Evolutionary conservation across 2,888 invertebrate species (phyloP), one percentile per base, ranked within the genome.

Genomic region (Celastrina argiolus): DNA sequence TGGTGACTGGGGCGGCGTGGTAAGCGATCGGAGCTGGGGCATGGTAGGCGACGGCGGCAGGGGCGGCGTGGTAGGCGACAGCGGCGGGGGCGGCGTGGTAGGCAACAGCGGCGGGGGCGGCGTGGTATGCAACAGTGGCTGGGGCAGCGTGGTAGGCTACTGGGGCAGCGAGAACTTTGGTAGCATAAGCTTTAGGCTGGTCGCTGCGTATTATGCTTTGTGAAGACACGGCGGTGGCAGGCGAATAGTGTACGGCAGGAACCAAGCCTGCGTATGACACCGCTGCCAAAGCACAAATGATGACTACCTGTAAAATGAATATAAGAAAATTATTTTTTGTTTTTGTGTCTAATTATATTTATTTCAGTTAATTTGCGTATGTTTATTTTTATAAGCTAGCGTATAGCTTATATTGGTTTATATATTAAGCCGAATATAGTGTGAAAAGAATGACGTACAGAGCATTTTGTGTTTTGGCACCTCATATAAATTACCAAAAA

Each of bases 181-280:
- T 74, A 31, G 69, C 72, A 16, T 82, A 22, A 5, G 75, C 68
- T 7, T 67, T 80, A 75, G 67, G 81, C 79, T 77, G 81, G 78
- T 82, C 84, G 72, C 80, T 81, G 66, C 84, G 81, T 36, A 84
- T 78, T 71, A 84, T 81, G 74, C 76, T 84, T 69, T 83, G 83
- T 3, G 83, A 83, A 56, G 84, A 84, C n/a, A 84, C 81, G 3
- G 81, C 82, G 1, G 77, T 74, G 12, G 82, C 82, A 5, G 79
- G 72, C 14, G 80, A 81, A 74, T 83, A 81, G 72, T 85, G 84
- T 79, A 66, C 92, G 67, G 70, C 87, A 12, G 80, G 71, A 69
- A 82, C 69, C n/a, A 78, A 74, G 77, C 81, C 59, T 71, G 81
- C 71, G 75, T 79, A 67, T 69, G 75, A 72, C 41, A 74, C 74